Evolutionary conservation across 2,797 vertebrate genomes (phyloP), one percentile per base, ranked within the genome.

Genomic region (Menidia menidia): DNA sequence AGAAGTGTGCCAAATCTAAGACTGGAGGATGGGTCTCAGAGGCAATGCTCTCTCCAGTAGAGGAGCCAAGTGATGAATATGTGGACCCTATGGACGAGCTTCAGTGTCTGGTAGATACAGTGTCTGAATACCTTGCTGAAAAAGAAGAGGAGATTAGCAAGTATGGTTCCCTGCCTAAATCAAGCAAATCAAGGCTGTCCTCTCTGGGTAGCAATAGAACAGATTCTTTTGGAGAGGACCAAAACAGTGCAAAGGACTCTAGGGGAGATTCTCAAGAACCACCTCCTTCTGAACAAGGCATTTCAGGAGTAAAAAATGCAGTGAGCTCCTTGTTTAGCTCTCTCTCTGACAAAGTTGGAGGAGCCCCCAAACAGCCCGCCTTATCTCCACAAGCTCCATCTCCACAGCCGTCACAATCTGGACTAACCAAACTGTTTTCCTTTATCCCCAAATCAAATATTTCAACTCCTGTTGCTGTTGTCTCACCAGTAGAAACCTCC

Each of bases 81-180:
- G 88, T 97, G 32, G 96, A 98, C 83, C 90, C 97, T 0, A 97
- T 98, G 91, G 97, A 96, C 92, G 96, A 98, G 72, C 95, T 99
- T 66, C 98, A 99, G 70, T 98, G 95, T 93, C 93, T 99, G 11
- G 96, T 99, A 78, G 96, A 98, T 90, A 96, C 96, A 0, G 97
- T 99, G 56, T 99, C 98, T 52, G 98, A 98, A 88, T 99, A 99
- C 83, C 95, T 99, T 68, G 97, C 96, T 69, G 97, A 98, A 90
- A 99, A 99, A 86, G 97, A 99, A 81, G 96, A 99, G 75, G 97
- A 99, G 93, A 98, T 98, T 66, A 98, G 92, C 75, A 97, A 94
- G 65, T 97, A 97, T 74, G 93, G 94, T 71, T 93, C 95, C 0
- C 87, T 99, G 83, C 92, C 96, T 44, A 94, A 95, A 89, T 92